A percentile compares a stretch with the other conserved stretches of the same genome.
Evolutionary conservation across 2,888 invertebrate species (phyloP).

Genomic region (Tiliacea citrago): DNA sequence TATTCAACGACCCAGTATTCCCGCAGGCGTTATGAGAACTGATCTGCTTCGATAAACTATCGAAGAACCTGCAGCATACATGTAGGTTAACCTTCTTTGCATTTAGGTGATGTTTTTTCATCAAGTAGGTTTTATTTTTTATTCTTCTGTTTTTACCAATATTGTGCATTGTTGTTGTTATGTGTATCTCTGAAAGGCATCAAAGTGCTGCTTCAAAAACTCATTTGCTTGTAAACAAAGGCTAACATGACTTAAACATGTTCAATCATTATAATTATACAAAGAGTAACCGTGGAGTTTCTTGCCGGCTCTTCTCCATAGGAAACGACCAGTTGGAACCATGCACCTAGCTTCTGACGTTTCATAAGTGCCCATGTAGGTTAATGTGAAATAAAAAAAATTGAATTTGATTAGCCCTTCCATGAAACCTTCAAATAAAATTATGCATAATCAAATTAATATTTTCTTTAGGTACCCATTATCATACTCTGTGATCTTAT

Average conservation of each 20-base stretch:
- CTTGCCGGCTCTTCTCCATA: no score
- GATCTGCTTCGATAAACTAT: slow-evolving; percentile 17
- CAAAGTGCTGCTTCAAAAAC: neutral
- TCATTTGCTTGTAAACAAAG: neutral
- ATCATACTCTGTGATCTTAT: slow-evolving; percentile 13
- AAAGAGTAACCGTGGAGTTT: no score
- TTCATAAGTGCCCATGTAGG: no score
- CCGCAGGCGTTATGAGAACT: slow-evolving; percentile 31
- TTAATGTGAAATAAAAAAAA: no score
- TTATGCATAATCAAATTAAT: slow-evolving; percentile 8
- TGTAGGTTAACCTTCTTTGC: neutral
- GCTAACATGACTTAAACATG: neutral
- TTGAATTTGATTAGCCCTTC: no score
- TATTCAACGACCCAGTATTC: slow-evolving; percentile 37
- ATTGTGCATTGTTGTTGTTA: neutral
- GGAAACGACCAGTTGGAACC: no score
- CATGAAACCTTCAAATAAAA: slow-evolving; percentile 9
- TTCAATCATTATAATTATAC: neutral
- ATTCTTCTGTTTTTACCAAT: neutral
- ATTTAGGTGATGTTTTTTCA: neutral
- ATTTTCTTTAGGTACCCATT: neutral
- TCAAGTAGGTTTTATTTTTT: neutral
- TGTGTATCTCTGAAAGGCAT: neutral
- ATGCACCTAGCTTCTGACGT: no score
- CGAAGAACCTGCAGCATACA: neutral